phyloP scores from a whole-genome alignment of 2,113 vertebrate genomes.

The Todiramphus saurophagus region DNA sequence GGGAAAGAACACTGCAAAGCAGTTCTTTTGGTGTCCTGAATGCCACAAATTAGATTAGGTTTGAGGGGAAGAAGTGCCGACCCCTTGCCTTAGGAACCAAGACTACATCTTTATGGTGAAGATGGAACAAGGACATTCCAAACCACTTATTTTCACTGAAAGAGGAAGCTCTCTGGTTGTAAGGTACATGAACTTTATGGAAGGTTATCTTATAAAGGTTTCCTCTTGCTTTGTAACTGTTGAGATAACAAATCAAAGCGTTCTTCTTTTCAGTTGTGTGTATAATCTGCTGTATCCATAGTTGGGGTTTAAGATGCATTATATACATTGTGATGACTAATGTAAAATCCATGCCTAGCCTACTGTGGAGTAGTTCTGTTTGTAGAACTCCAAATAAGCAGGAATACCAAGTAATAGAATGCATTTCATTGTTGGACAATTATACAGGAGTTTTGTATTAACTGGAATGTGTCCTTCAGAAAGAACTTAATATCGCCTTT shows the following conservation, averaged over 20 bases:
- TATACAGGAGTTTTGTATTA: not conserved
- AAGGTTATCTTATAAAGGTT: not conserved
- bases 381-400: not conserved
- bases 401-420: not conserved
- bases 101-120: not conserved
- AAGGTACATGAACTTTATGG: not conserved
- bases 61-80: not conserved
- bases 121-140: not conserved
- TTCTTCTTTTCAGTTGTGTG: not conserved
- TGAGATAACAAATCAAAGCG: not conserved
- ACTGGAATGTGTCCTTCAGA: not conserved
- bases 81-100: not conserved
- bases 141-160: not conserved
- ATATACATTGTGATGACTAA: not conserved
- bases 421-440: not conserved
- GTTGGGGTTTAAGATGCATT: not conserved
- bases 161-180: not conserved
- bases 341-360: not conserved
- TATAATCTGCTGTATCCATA: not conserved
- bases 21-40: not conserved
- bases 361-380: not conserved
- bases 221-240: not conserved
- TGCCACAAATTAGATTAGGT: not conserved
- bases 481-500: not conserved
- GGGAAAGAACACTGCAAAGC: not conserved